Base-by-base conservation (phyloP, 2,888 invertebrate species). In the Lysandra bellargus region DNA sequence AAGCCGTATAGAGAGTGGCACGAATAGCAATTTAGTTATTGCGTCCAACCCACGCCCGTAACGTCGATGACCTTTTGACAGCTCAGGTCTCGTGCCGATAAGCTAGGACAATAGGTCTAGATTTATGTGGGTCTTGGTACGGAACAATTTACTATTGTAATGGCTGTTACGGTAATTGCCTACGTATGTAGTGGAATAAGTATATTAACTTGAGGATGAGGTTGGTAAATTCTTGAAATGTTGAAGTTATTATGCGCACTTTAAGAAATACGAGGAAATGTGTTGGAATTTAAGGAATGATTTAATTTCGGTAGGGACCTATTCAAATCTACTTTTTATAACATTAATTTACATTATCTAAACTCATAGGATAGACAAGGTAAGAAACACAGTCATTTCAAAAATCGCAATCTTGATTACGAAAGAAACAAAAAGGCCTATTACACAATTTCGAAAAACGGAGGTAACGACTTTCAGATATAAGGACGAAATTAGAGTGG, bases 121-220 rank as follows among this genome's bases (percentile, higher is more conserved):
- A 75, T 79, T 74, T 61, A 79, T 49, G 23, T 64, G 53, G 78
- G 78, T 23, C 69, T 69, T 49, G 69, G 30, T 69, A 69, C 49
- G 83, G 83, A 83, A 83, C 84, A 84, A 85, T 84, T 75, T 75
- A 75, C 75, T 53, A 76, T 23, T 33, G 33, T 76, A 81, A 69
- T 69, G 69, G 33, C 69, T 14, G 69, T 12, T 17, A 69, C 33
- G 69, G 69, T 69, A 37, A 69, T 69, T 69, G 69, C 33, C 33
- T 37, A 14, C 14, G 69, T 37, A 69, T 64, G 64, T 64, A 3
- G 3, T 12, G 3, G 64, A 30, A 23, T 64, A 6, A 64, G 14
- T 53, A 53, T 53, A 53, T 53, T 30, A 12, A 64, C 64, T 12
- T 9, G 30, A 64, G 12, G 12, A 64, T 30, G 64, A 64, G 23